phyloP scores from a whole-genome alignment of 2,797 vertebrate genomes.

The Pseudomugil tenellus region DNA sequence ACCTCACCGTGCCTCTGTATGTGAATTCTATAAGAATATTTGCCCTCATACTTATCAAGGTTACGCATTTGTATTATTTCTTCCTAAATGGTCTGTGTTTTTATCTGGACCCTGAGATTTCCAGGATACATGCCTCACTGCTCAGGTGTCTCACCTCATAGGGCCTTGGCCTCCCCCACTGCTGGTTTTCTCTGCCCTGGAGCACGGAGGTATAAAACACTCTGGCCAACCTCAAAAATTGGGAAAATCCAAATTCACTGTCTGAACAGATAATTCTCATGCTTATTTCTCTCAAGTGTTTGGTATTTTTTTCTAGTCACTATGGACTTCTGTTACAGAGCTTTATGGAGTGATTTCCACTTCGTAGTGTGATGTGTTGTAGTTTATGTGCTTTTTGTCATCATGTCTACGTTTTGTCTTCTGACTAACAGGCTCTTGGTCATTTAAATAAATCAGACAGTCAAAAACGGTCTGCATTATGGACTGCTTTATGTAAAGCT shows the following conservation, averaged over 20 bases:
- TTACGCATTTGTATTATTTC: constrained; percentile 77
- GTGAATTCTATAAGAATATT: constrained; percentile 67
- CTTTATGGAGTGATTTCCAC: constrained; percentile 20
- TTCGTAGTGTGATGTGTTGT: background rate
- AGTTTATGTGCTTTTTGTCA: constrained; percentile 53
- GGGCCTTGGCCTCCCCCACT: constrained; percentile 22
- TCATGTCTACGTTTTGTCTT: constrained; percentile 22
- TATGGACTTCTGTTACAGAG: constrained; percentile 40
- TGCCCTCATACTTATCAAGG: constrained; percentile 63
- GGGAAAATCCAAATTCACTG: constrained; percentile 64
- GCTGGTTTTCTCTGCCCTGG: constrained; percentile 15
- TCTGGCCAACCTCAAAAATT: constrained; percentile 60
- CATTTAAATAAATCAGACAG: constrained; percentile 34
- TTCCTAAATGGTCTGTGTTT: constrained; percentile 72
- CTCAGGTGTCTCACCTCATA: constrained; percentile 70
- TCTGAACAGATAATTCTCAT: constrained; percentile 67
- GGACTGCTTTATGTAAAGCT: constrained; percentile 30
- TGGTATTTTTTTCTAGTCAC: constrained; percentile 43
- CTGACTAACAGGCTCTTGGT: constrained; percentile 33
- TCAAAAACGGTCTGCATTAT: constrained; percentile 39
- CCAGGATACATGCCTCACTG: constrained; percentile 47
- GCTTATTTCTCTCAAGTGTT: constrained; percentile 51
- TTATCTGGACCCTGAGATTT: constrained; percentile 69
- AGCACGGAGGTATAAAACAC: constrained; percentile 52
- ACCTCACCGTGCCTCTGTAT: constrained; percentile 52